Percentiles rank a stretch among this genome's conserved stretches.
phyloP scores from a whole-genome alignment of 2,797 vertebrate genomes.

The Dromococcyx pavoninus region DNA sequence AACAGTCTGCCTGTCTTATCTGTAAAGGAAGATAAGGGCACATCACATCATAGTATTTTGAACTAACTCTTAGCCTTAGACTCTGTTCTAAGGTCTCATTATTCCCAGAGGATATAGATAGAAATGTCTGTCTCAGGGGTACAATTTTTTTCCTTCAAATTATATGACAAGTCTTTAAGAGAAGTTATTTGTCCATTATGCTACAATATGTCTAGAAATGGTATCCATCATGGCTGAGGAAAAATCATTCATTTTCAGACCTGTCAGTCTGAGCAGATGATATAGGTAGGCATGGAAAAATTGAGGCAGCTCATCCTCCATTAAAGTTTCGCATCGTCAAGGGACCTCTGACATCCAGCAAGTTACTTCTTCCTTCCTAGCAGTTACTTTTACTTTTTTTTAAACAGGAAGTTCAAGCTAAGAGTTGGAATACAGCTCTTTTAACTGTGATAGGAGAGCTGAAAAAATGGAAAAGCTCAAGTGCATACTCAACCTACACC shows the following conservation, averaged over 20 bases:
- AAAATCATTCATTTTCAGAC: slow-evolving; percentile 67
- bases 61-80: slow-evolving; percentile 54
- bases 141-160: slow-evolving; percentile 45
- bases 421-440: not conserved
- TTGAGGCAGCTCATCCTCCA: slow-evolving; percentile 11
- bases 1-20: slow-evolving; percentile 57
- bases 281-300: slow-evolving; percentile 9
- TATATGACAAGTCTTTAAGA: slow-evolving; percentile 65
- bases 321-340: slow-evolving; percentile 6
- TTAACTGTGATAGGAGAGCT: not conserved
- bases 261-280: slow-evolving; percentile 52
- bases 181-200: slow-evolving; percentile 65
- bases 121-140: slow-evolving; percentile 53
- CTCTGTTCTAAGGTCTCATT: slow-evolving; percentile 58
- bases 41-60: slow-evolving; percentile 51
- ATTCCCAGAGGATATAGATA: slow-evolving; percentile 57
- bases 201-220: slow-evolving; percentile 52
- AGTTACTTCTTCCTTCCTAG: not conserved
- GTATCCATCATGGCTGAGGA: slow-evolving; percentile 54
- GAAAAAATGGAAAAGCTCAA: not conserved
- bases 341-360: slow-evolving; percentile 3
- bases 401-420: not conserved
- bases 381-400: slow-evolving; percentile 21
- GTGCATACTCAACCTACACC: not conserved
- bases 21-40: slow-evolving; percentile 60